phyloP scores from a whole-genome alignment of 2,888 invertebrate genomes.

The Theristus sp. region DNA sequence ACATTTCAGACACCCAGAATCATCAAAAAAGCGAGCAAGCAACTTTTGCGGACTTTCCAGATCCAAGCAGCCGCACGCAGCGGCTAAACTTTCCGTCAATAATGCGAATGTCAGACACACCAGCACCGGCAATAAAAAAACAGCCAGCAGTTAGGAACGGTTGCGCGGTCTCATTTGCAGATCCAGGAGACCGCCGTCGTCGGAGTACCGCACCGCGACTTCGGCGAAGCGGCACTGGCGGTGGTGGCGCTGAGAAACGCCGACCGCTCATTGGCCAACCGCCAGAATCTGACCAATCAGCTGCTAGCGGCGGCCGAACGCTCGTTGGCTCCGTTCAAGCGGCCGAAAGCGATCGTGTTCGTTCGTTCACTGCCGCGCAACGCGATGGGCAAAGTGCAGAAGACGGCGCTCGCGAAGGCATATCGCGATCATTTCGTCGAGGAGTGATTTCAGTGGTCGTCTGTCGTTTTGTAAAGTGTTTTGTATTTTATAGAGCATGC shows the following conservation, averaged over 20 bases:
- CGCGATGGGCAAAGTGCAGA: constrained; percentile 61
- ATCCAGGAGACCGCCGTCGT: constrained; percentile 59
- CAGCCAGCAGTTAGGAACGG: too few species aligned
- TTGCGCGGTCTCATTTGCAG: neutral
- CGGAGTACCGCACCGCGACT: constrained; percentile 53
- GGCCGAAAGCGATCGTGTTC: constrained; percentile 42
- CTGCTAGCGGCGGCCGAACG: constrained; percentile 32
- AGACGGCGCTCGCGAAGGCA: constrained; percentile 31
- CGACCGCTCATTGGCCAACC: constrained; percentile 2
- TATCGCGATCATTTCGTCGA: constrained; percentile 4
- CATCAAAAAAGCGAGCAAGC: too few species aligned
- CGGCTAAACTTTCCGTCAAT: too few species aligned
- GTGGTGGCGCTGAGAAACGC: constrained; percentile 25
- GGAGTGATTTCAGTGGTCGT: too few species aligned
- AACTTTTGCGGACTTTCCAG: too few species aligned
- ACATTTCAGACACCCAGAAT: too few species aligned
- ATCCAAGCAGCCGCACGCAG: too few species aligned
- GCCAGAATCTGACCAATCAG: constrained; percentile 2
- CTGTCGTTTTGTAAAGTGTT: too few species aligned
- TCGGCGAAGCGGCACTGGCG: constrained; percentile 56
- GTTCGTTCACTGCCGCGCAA: constrained; percentile 51
- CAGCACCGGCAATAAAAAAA: too few species aligned
- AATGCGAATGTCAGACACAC: too few species aligned
- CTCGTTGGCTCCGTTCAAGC: constrained; percentile 50
- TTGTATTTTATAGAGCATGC: neutral